phyloP scores from a whole-genome alignment of 2,888 invertebrate species.

The Lysandra bellargus region DNA sequence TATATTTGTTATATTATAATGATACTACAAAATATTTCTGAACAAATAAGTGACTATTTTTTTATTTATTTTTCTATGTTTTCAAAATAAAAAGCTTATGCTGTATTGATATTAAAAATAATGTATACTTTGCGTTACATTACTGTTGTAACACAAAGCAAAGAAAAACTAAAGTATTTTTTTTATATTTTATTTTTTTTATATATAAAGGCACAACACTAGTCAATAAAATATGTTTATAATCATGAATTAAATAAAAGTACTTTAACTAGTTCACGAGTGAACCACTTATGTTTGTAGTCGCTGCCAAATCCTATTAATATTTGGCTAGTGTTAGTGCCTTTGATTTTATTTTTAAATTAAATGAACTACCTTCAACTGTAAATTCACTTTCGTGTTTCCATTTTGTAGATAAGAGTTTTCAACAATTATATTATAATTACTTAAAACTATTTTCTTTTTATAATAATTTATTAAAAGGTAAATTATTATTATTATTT shows the following conservation, averaged over 20 bases:
- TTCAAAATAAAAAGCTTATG: neutral
- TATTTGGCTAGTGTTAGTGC: constrained; percentile 20
- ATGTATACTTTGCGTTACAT: neutral
- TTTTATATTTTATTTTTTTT: neutral
- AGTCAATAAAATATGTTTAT: constrained; percentile 5
- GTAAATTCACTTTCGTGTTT: constrained; percentile 1
- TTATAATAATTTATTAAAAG: neutral
- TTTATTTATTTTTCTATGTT: neutral
- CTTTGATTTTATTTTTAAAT: constrained; percentile 28
- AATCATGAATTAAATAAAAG: neutral
- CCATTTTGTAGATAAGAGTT: constrained; percentile 2
- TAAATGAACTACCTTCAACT: constrained; percentile 26
- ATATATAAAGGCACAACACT: neutral
- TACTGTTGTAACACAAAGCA: neutral
- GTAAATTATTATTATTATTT: neutral
- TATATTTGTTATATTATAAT: neutral
- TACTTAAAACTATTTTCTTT: neutral
- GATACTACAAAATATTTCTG: neutral
- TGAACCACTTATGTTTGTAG: constrained; percentile 6
- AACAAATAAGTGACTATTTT: neutral
- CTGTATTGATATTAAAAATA: neutral
- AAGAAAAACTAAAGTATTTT: neutral
- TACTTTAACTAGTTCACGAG: constrained; percentile 8
- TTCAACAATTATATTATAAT: neutral
- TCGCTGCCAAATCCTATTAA: constrained; percentile 22